These are phyloP conservation scores for Drosophila melanogaster DNA, from an alignment of 1,140 invertebrate species.

Conservation along the genomic window DNA sequence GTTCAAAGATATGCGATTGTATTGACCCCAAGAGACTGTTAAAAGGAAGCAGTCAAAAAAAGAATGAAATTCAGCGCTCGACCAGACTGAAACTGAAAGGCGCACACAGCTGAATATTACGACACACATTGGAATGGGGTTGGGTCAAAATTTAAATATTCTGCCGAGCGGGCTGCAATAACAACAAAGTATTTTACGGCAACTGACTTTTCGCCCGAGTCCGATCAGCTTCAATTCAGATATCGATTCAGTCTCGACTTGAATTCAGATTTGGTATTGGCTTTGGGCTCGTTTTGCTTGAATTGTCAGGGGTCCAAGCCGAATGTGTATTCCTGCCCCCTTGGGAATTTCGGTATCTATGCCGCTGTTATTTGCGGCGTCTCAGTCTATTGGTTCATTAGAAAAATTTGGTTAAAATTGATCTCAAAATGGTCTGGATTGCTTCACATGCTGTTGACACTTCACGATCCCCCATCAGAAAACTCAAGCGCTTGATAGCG, in stretches of 20 bases:
- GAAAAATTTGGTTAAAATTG: slow-evolving; percentile 59
- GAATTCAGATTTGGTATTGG: slow-evolving; percentile 23
- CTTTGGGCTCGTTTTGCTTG: slow-evolving; percentile 49
- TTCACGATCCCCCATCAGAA: slow-evolving; percentile 3
- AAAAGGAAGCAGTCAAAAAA: neutral
- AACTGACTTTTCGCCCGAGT: slow-evolving; percentile 58
- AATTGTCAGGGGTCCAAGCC: slow-evolving; percentile 26
- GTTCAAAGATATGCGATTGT: slow-evolving; percentile 63
- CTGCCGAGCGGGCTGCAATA: slow-evolving; percentile 27
- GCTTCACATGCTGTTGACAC: slow-evolving; percentile 2
- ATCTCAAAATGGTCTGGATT: slow-evolving; percentile 60
- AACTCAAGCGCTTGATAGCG: slow-evolving; percentile 5
- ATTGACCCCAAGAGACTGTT: slow-evolving; percentile 58
- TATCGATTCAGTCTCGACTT: slow-evolving; percentile 33
- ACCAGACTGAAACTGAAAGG: slow-evolving; percentile 15
- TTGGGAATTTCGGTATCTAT: neutral
- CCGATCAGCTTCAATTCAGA: slow-evolving; percentile 45
- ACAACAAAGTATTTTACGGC: slow-evolving; percentile 34
- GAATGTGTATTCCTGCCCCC: slow-evolving; percentile 15
- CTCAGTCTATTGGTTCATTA: slow-evolving; percentile 44
- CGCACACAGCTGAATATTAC: slow-evolving; percentile 67
- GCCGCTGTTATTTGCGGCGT: slow-evolving; percentile 10
- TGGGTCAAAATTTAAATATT: slow-evolving; percentile 81
- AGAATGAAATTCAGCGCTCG: neutral
- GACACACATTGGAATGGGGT: slow-evolving; percentile 72